phyloP scores from a whole-genome alignment of 1,140 invertebrate species.

The Phenacoccus solenopsis region DNA sequence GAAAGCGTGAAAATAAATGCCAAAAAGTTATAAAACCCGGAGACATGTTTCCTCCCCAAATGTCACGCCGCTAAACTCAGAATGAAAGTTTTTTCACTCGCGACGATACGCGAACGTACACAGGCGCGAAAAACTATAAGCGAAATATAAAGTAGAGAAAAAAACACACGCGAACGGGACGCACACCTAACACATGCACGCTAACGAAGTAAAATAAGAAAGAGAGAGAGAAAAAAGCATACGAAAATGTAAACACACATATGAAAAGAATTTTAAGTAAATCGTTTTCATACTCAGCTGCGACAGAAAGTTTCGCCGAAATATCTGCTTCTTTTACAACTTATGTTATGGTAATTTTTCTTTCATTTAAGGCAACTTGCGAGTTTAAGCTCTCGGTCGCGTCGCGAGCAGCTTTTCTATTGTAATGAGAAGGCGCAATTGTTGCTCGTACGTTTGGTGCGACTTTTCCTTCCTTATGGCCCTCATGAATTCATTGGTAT shows the following conservation, averaged over 20 bases:
- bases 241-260: neutral
- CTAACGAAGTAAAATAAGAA: neutral
- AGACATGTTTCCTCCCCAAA: neutral
- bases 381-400: neutral
- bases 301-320: neutral
- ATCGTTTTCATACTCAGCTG: conserved; percentile 1
- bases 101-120: too few species aligned
- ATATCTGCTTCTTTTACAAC: neutral
- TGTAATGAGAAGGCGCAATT: neutral
- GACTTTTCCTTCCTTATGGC: too few species aligned
- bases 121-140: neutral
- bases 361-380: neutral
- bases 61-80: neutral
- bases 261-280: neutral
- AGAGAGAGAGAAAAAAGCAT: too few species aligned
- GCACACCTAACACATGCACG: neutral
- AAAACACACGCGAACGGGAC: neutral
- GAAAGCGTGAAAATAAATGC: neutral
- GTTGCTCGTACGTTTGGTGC: neutral
- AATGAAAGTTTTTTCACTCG: neutral
- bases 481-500: too few species aligned
- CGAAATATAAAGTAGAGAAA: neutral
- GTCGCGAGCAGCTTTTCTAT: neutral
- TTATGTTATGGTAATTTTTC: conserved; percentile 3
- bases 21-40: neutral